These are phyloP conservation scores for Cyclophora punctaria DNA, from an alignment of 2,888 invertebrate species.

Conservation along the genomic window DNA sequence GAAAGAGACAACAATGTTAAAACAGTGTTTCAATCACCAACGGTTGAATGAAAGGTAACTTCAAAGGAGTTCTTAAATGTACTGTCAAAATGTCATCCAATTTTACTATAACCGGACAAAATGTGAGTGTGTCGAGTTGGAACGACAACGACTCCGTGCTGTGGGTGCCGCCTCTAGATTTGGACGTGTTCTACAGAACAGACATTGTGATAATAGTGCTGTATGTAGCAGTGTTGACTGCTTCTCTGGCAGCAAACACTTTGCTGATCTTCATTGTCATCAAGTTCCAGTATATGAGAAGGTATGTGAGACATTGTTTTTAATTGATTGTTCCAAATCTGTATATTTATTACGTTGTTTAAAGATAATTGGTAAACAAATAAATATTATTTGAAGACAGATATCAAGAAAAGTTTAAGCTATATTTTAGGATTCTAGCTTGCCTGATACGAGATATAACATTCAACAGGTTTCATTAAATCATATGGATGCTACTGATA, in stretches of 20 bases:
- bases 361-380: background rate
- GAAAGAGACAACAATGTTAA: too few species aligned
- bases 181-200: conserved; percentile 58
- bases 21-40: too few species aligned
- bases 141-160: conserved; percentile 44
- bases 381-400: too few species aligned
- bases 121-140: conserved; percentile 27
- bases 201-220: conserved; percentile 75
- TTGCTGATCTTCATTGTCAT: conserved; percentile 81
- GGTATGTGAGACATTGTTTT: conserved; percentile 73
- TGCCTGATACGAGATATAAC: too few species aligned
- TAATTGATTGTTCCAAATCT: background rate
- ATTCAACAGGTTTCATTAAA: too few species aligned
- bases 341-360: too few species aligned
- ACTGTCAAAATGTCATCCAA: conserved; percentile 3
- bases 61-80: too few species aligned
- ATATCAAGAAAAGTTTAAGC: too few species aligned
- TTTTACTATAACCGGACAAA: background rate
- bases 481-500: too few species aligned
- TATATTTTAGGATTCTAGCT: too few species aligned
- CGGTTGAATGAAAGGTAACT: too few species aligned
- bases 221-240: conserved; percentile 78
- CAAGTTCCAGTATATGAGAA: conserved; percentile 83
- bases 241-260: conserved; percentile 79
- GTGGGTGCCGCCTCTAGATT: conserved; percentile 38